These are phyloP conservation scores for Caenorhabditis sp. DNA, from an alignment of 2,888 invertebrate species.

Conservation along the genomic window DNA sequence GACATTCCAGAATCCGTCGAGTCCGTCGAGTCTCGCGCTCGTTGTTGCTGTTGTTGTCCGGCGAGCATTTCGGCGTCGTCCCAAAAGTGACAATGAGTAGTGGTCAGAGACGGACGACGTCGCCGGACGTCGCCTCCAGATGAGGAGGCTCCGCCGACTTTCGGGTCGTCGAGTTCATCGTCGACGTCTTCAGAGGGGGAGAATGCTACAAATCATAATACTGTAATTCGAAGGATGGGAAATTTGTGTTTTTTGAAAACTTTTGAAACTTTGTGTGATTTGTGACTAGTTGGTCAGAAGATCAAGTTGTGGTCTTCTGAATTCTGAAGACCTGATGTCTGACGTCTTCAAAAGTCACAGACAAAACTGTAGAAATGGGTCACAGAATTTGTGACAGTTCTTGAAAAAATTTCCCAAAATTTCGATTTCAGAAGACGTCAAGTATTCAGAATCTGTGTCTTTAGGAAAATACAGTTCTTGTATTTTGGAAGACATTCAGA, in stretches of 20 bases:
- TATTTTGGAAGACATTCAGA: too few relatives aligned
- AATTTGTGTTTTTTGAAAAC: too few relatives aligned
- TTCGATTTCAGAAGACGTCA: too few relatives aligned
- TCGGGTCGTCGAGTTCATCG: neutral
- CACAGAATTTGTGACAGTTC: neutral
- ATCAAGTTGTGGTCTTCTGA: neutral
- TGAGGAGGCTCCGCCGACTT: neutral
- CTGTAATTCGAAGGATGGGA: neutral
- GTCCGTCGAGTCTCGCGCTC: neutral
- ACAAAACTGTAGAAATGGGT: neutral
- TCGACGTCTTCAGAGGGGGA: too few relatives aligned
- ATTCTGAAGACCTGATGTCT: too few relatives aligned
- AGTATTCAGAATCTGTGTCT: too few relatives aligned
- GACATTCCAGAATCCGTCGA: neutral
- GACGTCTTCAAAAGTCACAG: neutral
- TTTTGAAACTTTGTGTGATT: neutral
- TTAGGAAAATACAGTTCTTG: too few relatives aligned
- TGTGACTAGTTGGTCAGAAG: neutral
- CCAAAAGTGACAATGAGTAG: constrained; percentile 1
- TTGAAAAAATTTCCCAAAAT: neutral
- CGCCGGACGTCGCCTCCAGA: neutral
- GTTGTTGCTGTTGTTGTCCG: too few relatives aligned
- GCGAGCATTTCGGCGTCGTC: too few relatives aligned
- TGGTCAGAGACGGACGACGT: neutral
- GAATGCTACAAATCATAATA: neutral